Evolutionary conservation across 37 sponge, comb jelly and placozoan genomes (phyloP), one percentile per base, ranked within the genome.

Genomic region (Spongilla lacustris): DNA sequence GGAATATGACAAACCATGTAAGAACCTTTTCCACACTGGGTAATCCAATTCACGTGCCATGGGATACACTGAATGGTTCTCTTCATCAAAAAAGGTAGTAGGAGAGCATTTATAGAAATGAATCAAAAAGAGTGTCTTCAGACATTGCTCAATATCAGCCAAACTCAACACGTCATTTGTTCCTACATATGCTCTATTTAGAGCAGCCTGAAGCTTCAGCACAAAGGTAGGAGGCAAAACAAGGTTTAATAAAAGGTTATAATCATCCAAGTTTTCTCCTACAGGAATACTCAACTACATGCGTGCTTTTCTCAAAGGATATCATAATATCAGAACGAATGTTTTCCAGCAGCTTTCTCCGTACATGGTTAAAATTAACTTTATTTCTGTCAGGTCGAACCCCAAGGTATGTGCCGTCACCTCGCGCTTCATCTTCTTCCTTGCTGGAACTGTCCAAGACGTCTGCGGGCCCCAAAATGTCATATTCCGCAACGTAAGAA

Each of bases 61-160:
- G 11, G 58, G 12, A 58, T 58, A 58, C 58, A 58, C 19, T 6
- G 58, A 58, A 58, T 58, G 58, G 58, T 58, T 58, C 58, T 58
- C 58, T 58, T 58, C 19, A 58, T 58, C 14, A 14, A 58, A 58
- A 58, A 58, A 58, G 19, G 58, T 58, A 58, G 58, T 58, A 58
- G 58, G 58, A 58, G 58, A 58, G 58, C 58, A 58, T 58, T 58
- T 58, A 58, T 58, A 58, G 58, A 58, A 58, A 58, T 58, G 58
- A 6, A 58, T 58, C 58, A 58, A 58, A 46, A 46, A 10, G 46
- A 10, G 46, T 46, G 46, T 46, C 58, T 58, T 17, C 4, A 58
- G 58, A 58, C 58, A 58, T 58, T 58, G 58, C 58, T 58, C 58
- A 58, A 58, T 58, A 58, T 58, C 58, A 58, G 58, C 58, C 58